Conservation (phyloP, 1,140 invertebrate species). For the Scaptodrosophila lebanonensis region DNA sequence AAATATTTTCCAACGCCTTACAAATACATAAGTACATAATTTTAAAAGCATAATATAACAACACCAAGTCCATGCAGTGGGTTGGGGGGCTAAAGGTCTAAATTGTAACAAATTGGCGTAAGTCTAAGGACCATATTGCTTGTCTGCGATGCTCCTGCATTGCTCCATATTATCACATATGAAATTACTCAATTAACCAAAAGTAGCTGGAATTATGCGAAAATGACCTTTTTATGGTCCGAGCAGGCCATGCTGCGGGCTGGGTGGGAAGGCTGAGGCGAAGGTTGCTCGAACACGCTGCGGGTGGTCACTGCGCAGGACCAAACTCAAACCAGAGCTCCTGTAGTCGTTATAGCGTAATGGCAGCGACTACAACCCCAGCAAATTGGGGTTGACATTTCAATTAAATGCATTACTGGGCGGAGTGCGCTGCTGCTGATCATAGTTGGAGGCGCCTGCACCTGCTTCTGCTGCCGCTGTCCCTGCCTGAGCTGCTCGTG, state of each 20-base stretch:
- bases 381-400: slow-evolving; percentile 67
- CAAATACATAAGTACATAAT: slow-evolving; percentile 4
- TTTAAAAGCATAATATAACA: slow-evolving; percentile 42
- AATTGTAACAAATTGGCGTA: not conserved
- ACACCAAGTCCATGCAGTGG: too few species aligned
- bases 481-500: slow-evolving; percentile 15
- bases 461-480: slow-evolving; percentile 20
- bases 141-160: slow-evolving; percentile 25
- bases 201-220: slow-evolving; percentile 58
- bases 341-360: not conserved
- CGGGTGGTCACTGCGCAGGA: slow-evolving; percentile 56
- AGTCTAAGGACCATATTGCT: not conserved
- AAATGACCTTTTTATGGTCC: slow-evolving; percentile 50
- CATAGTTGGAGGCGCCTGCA: slow-evolving; percentile 50
- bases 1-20: too few species aligned
- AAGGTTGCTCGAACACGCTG: slow-evolving; percentile 30
- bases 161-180: slow-evolving; percentile 59
- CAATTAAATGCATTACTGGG: slow-evolving; percentile 75
- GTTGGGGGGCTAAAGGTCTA: too few species aligned
- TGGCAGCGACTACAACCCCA: slow-evolving; percentile 18
- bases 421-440: slow-evolving; percentile 69
- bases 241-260: slow-evolving; percentile 5
- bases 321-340: not conserved
- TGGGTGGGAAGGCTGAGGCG: not conserved
- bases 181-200: slow-evolving; percentile 65